phyloP scores from a whole-genome alignment of 2,888 invertebrate genomes.

The Dolichopus griseipennis region DNA sequence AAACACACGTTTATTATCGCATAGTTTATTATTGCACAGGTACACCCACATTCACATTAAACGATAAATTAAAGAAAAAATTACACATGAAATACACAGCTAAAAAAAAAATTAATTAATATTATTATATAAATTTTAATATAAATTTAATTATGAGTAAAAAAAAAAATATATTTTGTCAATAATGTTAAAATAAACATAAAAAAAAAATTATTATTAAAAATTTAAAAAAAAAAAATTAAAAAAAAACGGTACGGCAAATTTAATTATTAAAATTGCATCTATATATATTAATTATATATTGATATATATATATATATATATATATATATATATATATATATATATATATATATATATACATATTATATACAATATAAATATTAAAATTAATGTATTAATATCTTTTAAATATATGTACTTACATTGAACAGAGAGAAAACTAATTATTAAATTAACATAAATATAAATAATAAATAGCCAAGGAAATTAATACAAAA shows the following conservation, averaged over 20 bases:
- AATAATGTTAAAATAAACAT: conserved; percentile 8
- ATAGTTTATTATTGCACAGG: conserved; percentile 1
- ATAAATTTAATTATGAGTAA: neutral
- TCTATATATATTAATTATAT: neutral
- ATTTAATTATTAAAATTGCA: neutral
- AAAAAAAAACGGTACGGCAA: neutral
- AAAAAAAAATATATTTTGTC: conserved; percentile 8
- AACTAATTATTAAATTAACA: neutral
- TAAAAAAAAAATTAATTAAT: neutral
- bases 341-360: neutral
- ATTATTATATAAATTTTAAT: neutral
- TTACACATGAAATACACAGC: conserved; percentile 5
- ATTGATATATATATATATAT: neutral
- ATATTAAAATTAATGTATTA: no score
- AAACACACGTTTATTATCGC: conserved; percentile 2
- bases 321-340: neutral
- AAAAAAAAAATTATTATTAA: neutral
- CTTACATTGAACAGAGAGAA: neutral
- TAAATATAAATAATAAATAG: no score
- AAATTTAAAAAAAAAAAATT: neutral
- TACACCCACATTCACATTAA: neutral
- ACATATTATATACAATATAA: no score
- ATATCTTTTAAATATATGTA: no score
- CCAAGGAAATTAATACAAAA: neutral
- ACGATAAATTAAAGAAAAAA: neutral